These are phyloP conservation scores for Pyrgilauda ruficollis DNA, from an alignment of 2,113 vertebrate species.

Conservation along the genomic window DNA sequence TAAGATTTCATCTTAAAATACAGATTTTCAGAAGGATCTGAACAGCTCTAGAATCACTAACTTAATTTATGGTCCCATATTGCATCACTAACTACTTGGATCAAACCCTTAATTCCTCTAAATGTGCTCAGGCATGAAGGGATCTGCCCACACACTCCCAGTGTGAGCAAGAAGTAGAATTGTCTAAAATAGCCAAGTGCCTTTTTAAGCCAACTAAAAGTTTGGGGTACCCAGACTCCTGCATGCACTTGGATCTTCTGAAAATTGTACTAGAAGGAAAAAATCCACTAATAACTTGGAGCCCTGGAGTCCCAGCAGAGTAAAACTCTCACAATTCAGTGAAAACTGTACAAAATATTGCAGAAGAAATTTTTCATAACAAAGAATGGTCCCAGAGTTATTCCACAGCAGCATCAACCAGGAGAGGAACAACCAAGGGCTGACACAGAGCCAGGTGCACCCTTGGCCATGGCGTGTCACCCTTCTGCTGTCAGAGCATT, in stretches of 20 bases:
- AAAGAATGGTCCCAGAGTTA: neutral
- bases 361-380: neutral
- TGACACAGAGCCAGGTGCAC: accelerated
- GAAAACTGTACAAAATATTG: neutral
- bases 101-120: neutral
- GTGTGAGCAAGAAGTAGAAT: neutral
- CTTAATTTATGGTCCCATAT: neutral
- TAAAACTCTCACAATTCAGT: neutral
- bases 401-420: neutral
- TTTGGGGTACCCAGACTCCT: neutral
- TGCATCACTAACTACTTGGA: neutral
- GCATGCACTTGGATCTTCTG: neutral
- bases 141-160: neutral
- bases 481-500: neutral
- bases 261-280: neutral
- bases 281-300: neutral
- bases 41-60: neutral
- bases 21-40: neutral
- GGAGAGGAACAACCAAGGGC: neutral
- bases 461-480: neutral
- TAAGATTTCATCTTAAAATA: neutral
- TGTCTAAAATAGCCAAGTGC: neutral
- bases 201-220: neutral
- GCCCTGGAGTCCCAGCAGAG: neutral
- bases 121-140: neutral